Evolutionary conservation across 1,140 invertebrate species (phyloP), one percentile per base, ranked within the genome.

Genomic region (Chelonus insularis): DNA sequence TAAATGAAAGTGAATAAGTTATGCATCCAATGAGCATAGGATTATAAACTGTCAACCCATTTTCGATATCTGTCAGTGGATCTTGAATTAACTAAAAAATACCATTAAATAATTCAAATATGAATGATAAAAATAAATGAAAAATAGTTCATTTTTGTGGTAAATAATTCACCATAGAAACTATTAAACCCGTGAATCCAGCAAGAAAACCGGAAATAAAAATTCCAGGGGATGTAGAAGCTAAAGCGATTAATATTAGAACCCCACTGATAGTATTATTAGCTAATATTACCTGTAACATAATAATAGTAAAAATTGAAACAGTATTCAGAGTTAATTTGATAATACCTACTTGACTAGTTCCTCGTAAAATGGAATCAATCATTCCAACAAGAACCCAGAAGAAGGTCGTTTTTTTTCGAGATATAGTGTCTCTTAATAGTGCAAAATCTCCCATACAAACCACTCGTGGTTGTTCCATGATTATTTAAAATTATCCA

Each of bases 251-350:
- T 9, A 77, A 66, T 56, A 83, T 73, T 8, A 83, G 54, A 7
- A 82, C 52, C 20, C 82, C 82, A 55, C 73, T 79, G 32, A 84
- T 67, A 18, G 82, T 80, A 70, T 84, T 83, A 64, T 83, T 83
- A 8, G 76, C 74, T 36, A 82, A 77, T 6, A 72, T 64, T 0
- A 75, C 72, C 82, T 83, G 63, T 8, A 69, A 69, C 60, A 51
- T 36, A 55, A 14, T 18, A 12, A 37, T 55, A 32, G n/a, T 55
- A 48, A 37, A 51, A 25, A 48, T 39, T 25, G 25, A 48, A 48
- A 39, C 9, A 56, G 6, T 41, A 8, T 12, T 14, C 14, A 14
- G 6, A 36, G 23, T 48, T 4, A 6, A 51, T 29, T 25, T 11
- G 23, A 12, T 20, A 55, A 34, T 61, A 57, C 69, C 67, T 68